Evolutionary conservation across 2,113 vertebrate species (phyloP).

Genomic region (Aegypius monachus): DNA sequence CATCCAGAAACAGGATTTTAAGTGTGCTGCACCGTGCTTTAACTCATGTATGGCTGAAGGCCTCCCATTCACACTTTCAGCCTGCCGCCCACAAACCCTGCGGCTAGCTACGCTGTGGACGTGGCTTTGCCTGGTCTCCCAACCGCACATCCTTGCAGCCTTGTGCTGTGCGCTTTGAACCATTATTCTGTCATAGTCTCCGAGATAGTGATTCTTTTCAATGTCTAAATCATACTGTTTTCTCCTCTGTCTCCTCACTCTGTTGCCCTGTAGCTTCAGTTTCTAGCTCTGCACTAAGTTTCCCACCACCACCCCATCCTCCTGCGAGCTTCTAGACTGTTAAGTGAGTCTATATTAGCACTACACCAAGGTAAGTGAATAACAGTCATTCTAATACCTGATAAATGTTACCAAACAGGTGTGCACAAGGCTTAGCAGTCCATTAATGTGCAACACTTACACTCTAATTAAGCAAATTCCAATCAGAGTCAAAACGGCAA

Average conservation of each 20-base stretch:
- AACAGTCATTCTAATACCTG: neutral
- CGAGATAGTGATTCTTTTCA: accelerated
- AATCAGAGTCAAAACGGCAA: neutral
- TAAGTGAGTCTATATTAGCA: neutral
- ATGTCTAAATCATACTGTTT: neutral
- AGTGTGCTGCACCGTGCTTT: neutral
- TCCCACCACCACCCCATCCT: neutral
- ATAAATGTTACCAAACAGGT: neutral
- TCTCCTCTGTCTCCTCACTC: neutral
- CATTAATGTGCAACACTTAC: neutral
- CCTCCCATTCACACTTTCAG: neutral
- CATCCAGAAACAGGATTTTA: neutral
- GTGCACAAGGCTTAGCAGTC: neutral
- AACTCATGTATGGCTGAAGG: neutral
- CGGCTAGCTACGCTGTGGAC: neutral
- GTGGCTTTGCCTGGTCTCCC: neutral
- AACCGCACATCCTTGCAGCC: neutral
- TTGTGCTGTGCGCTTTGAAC: neutral
- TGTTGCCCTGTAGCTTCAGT: neutral
- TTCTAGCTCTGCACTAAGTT: neutral
- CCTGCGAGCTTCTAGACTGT: neutral
- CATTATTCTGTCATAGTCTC: neutral
- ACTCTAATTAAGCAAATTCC: neutral
- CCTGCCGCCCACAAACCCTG: neutral
- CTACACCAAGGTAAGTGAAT: neutral